A percentile compares a stretch with the other conserved stretches of the same genome.
Evolutionary conservation across 1,140 invertebrate species (phyloP).

Genomic region (Hylaeus volcanicus): DNA sequence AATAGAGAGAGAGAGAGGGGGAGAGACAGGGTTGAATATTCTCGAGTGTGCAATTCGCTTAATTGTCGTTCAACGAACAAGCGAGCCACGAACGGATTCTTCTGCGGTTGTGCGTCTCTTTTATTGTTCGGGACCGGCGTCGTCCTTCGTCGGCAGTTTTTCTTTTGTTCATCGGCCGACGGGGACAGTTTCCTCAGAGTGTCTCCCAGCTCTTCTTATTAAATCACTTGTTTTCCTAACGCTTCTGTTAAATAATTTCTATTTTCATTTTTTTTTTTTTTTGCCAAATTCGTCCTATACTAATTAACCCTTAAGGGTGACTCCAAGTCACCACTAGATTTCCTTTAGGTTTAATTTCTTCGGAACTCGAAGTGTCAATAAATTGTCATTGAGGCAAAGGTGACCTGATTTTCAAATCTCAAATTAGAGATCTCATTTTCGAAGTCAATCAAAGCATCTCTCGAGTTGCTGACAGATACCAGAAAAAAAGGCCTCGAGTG

Average conservation of each 20-base stretch:
- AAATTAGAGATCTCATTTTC: no score
- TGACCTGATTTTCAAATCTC: no score
- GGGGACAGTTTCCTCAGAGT: background rate
- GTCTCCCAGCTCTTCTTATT: background rate
- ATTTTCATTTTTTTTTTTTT: background rate
- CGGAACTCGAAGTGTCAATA: no score
- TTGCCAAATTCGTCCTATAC: no score
- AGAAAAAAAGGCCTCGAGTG: no score
- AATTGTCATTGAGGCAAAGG: no score
- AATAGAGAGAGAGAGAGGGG: background rate
- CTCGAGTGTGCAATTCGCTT: slow-evolving; percentile 52
- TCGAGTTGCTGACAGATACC: no score
- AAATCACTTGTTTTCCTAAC: background rate
- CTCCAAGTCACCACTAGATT: no score
- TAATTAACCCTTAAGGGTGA: no score
- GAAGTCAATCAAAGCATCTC: no score
- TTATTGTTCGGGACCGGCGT: slow-evolving; percentile 25
- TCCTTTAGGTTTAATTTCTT: no score
- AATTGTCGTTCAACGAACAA: slow-evolving; percentile 65
- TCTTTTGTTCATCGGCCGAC: background rate
- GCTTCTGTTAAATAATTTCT: background rate
- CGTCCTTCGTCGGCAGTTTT: slow-evolving; percentile 19
- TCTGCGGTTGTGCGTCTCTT: slow-evolving; percentile 23
- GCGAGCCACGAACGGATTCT: slow-evolving; percentile 39
- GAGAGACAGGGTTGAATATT: slow-evolving; percentile 21